phyloP scores from a whole-genome alignment of 2,797 vertebrate species.

The Poeciliopsis gracilis region DNA sequence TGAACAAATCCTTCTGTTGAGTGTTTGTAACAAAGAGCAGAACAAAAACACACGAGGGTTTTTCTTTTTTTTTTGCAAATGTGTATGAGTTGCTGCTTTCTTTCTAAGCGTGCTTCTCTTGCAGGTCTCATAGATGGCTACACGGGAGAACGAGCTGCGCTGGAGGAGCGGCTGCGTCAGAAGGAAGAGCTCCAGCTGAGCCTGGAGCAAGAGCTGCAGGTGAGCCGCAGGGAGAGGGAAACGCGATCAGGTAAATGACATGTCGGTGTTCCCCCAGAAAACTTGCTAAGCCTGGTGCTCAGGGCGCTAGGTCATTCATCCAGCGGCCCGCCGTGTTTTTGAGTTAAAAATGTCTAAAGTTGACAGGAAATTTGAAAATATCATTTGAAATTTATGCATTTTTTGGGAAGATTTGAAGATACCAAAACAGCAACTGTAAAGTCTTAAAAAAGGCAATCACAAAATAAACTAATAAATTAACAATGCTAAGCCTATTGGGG shows the following conservation, averaged over 20 bases:
- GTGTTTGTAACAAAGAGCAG: background rate
- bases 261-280: too few species aligned
- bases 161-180: slow-evolving; percentile 90
- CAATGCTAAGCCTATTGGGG: too few species aligned
- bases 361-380: too few species aligned
- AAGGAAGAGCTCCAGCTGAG: slow-evolving; percentile 87
- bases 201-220: slow-evolving; percentile 91
- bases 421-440: too few species aligned
- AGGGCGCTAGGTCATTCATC: too few species aligned
- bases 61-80: background rate
- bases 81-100: background rate
- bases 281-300: too few species aligned
- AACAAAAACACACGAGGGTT: background rate
- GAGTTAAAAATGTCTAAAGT: too few species aligned
- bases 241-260: slow-evolving; percentile 15
- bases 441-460: too few species aligned
- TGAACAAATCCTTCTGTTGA: background rate
- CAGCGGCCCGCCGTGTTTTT: too few species aligned
- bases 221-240: slow-evolving; percentile 46
- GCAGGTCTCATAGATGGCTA: slow-evolving; percentile 94
- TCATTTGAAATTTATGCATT: too few species aligned
- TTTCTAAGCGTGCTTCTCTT: background rate
- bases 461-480: too few species aligned
- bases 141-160: slow-evolving; percentile 87
- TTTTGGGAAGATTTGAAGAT: too few species aligned